A percentile compares a stretch with the other conserved stretches of the same genome.
phyloP scores from a whole-genome alignment of 53 echinoderm and acorn worm genomes.

The Echinometra lucunter region DNA sequence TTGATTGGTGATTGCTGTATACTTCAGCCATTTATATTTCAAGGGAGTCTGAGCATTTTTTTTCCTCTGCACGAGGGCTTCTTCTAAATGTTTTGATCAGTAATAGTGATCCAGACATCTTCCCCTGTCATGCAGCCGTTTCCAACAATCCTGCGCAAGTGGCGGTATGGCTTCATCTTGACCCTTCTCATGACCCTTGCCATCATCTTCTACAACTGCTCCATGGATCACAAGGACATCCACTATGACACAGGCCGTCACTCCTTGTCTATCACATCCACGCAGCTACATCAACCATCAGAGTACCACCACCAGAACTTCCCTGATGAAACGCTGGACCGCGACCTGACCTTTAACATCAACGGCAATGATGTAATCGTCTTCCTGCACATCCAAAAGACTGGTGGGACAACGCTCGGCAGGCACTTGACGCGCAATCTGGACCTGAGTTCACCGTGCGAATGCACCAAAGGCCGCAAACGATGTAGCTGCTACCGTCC shows the following conservation, averaged over 20 bases:
- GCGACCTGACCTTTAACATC: constrained; percentile 77
- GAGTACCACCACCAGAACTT: constrained; percentile 51
- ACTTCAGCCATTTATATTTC: neutral
- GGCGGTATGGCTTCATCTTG: constrained; percentile 62
- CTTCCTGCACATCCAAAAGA: constrained; percentile 97
- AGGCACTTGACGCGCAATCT: constrained; percentile 83
- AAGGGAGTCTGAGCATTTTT: neutral
- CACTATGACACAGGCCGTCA: constrained; percentile 31
- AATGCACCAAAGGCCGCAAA: constrained; percentile 73
- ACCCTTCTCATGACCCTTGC: constrained; percentile 44
- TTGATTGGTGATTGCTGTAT: neutral
- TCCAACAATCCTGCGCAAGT: constrained; percentile 53
- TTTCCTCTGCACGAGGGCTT: neutral
- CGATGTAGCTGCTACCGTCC: constrained; percentile 82
- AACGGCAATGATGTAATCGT: constrained; percentile 90
- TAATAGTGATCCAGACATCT: neutral
- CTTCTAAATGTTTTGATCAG: constrained; percentile 27
- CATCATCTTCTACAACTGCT: constrained; percentile 63
- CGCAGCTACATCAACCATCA: constrained; percentile 39
- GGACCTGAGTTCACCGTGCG: constrained; percentile 77
- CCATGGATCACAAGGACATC: constrained; percentile 26
- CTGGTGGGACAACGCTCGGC: constrained; percentile 93
- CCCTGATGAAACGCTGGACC: constrained; percentile 55
- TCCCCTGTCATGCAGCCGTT: constrained; percentile 58
- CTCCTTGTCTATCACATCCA: constrained; percentile 50